Conservation (phyloP, 2,888 invertebrate species). For the Iselma pallidipennis region DNA sequence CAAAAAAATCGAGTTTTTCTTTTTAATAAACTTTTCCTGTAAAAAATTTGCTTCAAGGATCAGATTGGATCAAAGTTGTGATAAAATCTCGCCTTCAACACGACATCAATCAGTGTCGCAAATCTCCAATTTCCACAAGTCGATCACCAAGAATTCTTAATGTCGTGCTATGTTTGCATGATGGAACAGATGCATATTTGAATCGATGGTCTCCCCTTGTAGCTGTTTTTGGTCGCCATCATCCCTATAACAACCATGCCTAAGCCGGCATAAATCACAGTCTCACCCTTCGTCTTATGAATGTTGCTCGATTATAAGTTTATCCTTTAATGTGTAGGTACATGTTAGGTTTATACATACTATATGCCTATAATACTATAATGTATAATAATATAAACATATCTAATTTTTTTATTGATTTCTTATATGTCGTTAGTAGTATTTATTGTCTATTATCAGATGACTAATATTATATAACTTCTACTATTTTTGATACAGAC, state of each 20-base stretch:
- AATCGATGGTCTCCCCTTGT: neutral
- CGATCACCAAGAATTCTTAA: conserved; percentile 28
- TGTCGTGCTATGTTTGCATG: conserved; percentile 20
- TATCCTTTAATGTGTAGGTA: neutral
- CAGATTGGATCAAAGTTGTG: neutral
- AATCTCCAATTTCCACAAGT: conserved; percentile 38
- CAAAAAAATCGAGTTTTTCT: too few species aligned
- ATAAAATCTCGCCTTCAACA: conserved; percentile 19
- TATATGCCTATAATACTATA: too few species aligned
- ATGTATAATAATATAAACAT: too few species aligned
- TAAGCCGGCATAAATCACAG: conserved; percentile 39
- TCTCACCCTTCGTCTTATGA: conserved; percentile 37
- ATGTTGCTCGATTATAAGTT: conserved; percentile 33
- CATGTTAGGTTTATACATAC: too few species aligned
- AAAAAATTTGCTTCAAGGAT: too few species aligned
- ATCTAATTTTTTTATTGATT: too few species aligned
- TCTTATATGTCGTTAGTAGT: too few species aligned
- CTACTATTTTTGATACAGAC: too few species aligned
- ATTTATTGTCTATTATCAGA: too few species aligned
- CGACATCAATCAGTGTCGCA: conserved; percentile 39
- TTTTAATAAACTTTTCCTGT: too few species aligned
- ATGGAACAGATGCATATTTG: conserved; percentile 7
- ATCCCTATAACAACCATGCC: conserved; percentile 11
- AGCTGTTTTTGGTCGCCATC: conserved; percentile 7
- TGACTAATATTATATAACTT: too few species aligned